Base-by-base conservation (phyloP, 2,797 vertebrate genomes). In the Dromococcyx pavoninus region DNA sequence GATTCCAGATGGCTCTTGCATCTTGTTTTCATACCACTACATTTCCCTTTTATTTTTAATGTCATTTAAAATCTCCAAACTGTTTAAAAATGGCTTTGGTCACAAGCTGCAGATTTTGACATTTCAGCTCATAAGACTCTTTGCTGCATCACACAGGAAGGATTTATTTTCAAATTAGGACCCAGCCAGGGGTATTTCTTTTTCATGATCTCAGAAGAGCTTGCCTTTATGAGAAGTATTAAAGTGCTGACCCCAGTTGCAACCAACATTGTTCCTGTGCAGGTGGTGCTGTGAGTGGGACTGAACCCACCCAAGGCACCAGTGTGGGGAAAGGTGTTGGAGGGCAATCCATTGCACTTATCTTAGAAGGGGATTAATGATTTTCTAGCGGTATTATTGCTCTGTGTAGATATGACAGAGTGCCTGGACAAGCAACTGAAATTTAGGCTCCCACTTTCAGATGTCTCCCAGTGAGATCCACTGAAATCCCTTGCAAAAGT, bases 1-100 rank as follows among this genome's bases (percentile, higher is more conserved):
- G 76, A 67, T 92, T 92, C 89, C 92, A 96, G 92, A 93, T 95
- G 94, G 85, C 75, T 76, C 33, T 67, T 76, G 71, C 17, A 76
- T 81, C 25, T 76, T 85, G 67, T 88, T 76, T 72, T 33, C 1
- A 6, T 79, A 46, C 35, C 21, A 75, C 33, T 58, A 88, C 32
- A 76, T 73, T 93, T 88, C 48, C 56, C 51, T 90, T 88, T 95
- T 78, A 89, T 75, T 92, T 95, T 94, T 80, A 61, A 89, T 84
- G 86, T 50, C 66, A 92, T 93, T 84, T 33, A 84, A 92, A 84
- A 56, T 41, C 44, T 77, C 72, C 53, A 73, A 84, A 92, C 23
- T 53, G 19, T 86, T 92, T 76, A 14, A 71, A 86, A 82, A 82
- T 65, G 17, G 9, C 50, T 87, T 89, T 65, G 75, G 85, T 61